Conservation (phyloP, 2,797 vertebrate genomes). For the Ispidina lecontei region DNA sequence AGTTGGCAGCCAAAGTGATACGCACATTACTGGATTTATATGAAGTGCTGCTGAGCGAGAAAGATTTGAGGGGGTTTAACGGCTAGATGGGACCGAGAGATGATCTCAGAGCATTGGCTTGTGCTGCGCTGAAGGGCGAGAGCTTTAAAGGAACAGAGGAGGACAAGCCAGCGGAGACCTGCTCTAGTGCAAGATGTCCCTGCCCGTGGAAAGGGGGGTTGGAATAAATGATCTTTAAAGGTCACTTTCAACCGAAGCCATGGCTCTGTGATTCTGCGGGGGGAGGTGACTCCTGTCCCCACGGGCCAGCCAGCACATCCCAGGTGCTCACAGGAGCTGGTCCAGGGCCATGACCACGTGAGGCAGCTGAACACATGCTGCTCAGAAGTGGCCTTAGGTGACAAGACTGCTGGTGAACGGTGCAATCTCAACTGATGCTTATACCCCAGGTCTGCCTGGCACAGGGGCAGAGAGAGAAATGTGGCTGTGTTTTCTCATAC, state of each 20-base stretch:
- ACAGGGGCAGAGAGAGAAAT: not conserved
- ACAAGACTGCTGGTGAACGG: not conserved
- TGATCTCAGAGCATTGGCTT: conserved; percentile 73
- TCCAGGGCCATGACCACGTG: rapidly evolving
- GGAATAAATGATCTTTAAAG: not conserved
- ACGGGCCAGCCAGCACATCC: rapidly evolving
- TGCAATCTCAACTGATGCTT: not conserved
- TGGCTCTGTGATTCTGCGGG: too few species aligned
- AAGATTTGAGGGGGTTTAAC: conserved; percentile 72
- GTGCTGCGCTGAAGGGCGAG: not conserved
- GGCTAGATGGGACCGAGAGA: conserved; percentile 60
- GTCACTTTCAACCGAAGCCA: not conserved
- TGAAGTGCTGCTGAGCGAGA: conserved; percentile 73
- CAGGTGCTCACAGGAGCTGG: rapidly evolving
- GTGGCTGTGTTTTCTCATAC: rapidly evolving
- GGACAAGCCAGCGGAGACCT: not conserved
- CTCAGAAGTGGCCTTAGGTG: not conserved
- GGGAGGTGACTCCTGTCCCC: not conserved
- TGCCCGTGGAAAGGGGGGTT: not conserved
- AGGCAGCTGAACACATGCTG: rapidly evolving
- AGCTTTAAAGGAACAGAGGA: conserved; percentile 26
- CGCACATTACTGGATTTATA: conserved; percentile 70
- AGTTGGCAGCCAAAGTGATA: conserved; percentile 60
- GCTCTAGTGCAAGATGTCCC: not conserved
- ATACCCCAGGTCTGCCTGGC: rapidly evolving